Conservation (phyloP, 2,797 vertebrate species). For the Enteromius mattozi region DNA sequence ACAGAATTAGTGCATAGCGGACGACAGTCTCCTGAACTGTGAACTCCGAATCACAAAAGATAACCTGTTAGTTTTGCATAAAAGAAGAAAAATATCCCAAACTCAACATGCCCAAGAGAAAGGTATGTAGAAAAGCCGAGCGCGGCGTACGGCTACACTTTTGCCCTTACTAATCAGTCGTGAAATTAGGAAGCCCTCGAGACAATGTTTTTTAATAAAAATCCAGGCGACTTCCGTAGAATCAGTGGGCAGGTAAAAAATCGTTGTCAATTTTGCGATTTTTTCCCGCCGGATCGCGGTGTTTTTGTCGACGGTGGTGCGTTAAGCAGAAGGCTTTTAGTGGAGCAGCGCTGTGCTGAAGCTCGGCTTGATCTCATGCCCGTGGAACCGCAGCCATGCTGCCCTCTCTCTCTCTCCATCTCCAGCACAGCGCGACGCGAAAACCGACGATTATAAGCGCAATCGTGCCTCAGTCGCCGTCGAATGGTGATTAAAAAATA, state of each 20-base stretch:
- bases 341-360: conserved; percentile 58
- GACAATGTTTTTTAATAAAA: conserved; percentile 55
- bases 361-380: conserved; percentile 67
- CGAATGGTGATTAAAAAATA: conserved; percentile 57
- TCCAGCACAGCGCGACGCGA: conserved; percentile 55
- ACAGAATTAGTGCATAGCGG: conserved; percentile 77
- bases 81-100: conserved; percentile 65
- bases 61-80: conserved; percentile 65
- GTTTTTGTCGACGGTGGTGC: conserved; percentile 47
- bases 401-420: conserved; percentile 58
- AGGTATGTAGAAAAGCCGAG: conserved; percentile 77
- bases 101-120: conserved; percentile 86
- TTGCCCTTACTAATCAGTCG: conserved; percentile 66
- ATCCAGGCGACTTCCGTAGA: conserved; percentile 39
- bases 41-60: conserved; percentile 60
- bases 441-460: conserved; percentile 59
- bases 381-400: conserved; percentile 71
- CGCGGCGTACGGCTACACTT: conserved; percentile 64
- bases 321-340: conserved; percentile 35
- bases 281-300: conserved; percentile 43
- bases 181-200: conserved; percentile 65
- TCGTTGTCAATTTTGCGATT: conserved; percentile 46
- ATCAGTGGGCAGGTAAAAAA: conserved; percentile 8
- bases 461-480: background rate
- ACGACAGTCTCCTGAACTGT: conserved; percentile 68